Evolutionary conservation across 2,888 invertebrate species (phyloP).

Genomic region (Pyrocoelia pectoralis): DNA sequence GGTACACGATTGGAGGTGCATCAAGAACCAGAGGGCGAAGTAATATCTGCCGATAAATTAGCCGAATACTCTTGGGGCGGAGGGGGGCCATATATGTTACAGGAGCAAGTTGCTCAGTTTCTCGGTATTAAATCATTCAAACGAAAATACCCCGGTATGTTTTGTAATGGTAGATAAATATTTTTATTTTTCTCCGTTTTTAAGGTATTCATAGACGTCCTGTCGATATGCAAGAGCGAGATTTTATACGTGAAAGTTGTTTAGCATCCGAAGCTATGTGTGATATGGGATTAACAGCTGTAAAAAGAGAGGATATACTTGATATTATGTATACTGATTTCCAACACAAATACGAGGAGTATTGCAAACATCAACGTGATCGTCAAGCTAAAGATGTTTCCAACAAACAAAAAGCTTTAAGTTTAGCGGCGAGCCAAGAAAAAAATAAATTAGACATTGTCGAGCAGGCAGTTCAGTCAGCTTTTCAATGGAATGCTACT

Average conservation of each 20-base stretch:
- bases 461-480: conserved; percentile 84
- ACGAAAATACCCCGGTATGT: conserved; percentile 90
- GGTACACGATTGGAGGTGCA: conserved; percentile 51
- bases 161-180: conserved; percentile 44
- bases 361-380: conserved; percentile 75
- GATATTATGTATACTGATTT: conserved; percentile 97
- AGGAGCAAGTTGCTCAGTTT: conserved; percentile 95
- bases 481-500: conserved; percentile 87
- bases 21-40: conserved; percentile 53
- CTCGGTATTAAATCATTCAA: conserved; percentile 96
- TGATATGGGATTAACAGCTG: conserved; percentile 92
- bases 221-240: conserved; percentile 90
- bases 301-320: conserved; percentile 90
- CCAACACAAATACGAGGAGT: conserved; percentile 93
- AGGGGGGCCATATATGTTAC: conserved; percentile 90
- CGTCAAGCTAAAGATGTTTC: conserved; percentile 74
- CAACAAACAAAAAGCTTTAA: conserved; percentile 71
- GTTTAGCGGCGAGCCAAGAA: conserved; percentile 64
- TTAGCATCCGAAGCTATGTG: conserved; percentile 91
- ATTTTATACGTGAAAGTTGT: conserved; percentile 79
- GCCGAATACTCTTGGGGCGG: conserved; percentile 92
- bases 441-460: conserved; percentile 72
- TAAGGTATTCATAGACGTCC: conserved; percentile 67
- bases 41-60: conserved; percentile 80
- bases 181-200: conserved; percentile 7